These are phyloP conservation scores for Aepyceros melampus DNA, from an alignment of 2,113 vertebrate genomes.

Conservation along the genomic window DNA sequence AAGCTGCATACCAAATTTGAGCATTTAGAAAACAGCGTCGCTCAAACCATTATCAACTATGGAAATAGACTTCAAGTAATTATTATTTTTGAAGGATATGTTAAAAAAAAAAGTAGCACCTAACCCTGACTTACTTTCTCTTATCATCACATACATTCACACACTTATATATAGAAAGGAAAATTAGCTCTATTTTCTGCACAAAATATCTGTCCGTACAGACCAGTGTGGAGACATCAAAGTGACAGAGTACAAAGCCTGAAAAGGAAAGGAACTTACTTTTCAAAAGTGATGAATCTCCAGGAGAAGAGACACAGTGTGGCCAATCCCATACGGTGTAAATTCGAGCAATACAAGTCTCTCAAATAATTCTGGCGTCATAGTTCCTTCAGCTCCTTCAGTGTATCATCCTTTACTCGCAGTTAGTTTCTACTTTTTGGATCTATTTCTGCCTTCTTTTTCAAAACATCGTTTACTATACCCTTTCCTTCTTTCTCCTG, in stretches of 20 bases:
- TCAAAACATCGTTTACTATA: neutral
- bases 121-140: constrained; percentile 30
- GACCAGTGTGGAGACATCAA: neutral
- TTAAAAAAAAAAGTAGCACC: constrained; percentile 16
- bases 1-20: constrained; percentile 58
- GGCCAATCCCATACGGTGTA: neutral
- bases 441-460: neutral
- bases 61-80: constrained; percentile 44
- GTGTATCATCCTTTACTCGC: neutral
- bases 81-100: constrained; percentile 48
- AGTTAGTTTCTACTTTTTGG: neutral
- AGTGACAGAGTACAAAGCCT: neutral
- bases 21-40: constrained; percentile 35
- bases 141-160: neutral
- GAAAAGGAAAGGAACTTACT: neutral
- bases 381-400: neutral
- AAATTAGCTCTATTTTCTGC: neutral
- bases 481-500: neutral
- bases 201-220: neutral
- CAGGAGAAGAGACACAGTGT: neutral
- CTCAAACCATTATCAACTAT: constrained; percentile 16
- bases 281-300: neutral
- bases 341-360: neutral
- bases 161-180: neutral
- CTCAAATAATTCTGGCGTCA: neutral